Evolutionary conservation across 2,113 vertebrate genomes (phyloP).

Genomic region (Mugil cephalus): DNA sequence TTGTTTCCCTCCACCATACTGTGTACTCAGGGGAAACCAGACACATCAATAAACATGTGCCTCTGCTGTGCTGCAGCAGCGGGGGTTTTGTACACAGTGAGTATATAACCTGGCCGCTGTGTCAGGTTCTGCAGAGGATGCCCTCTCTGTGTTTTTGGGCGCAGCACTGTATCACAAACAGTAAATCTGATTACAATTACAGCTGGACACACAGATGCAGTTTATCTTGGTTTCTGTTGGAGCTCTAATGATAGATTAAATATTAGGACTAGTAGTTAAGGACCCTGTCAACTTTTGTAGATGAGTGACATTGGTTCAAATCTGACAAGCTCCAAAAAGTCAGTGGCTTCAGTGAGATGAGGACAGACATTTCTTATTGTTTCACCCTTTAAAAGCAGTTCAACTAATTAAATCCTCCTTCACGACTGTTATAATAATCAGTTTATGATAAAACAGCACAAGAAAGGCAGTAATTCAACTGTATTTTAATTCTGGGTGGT

Average conservation of each 20-base stretch:
- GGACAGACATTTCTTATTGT: background rate
- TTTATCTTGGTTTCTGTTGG: conserved; percentile 36
- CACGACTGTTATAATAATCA: no score
- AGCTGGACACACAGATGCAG: conserved; percentile 55
- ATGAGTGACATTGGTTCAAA: background rate
- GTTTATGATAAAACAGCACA: no score
- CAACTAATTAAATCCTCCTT: no score
- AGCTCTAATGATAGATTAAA: conserved; percentile 37
- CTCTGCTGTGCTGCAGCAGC: conserved; percentile 41
- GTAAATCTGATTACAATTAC: conserved; percentile 49
- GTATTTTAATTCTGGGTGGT: no score
- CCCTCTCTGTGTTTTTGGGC: conserved; percentile 39
- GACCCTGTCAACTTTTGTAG: conserved; percentile 58
- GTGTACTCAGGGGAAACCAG: conserved; percentile 52
- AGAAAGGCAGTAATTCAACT: no score
- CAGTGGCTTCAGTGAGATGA: background rate
- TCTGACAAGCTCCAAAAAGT: conserved; percentile 8
- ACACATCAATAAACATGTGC: conserved; percentile 65
- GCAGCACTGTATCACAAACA: conserved; percentile 37
- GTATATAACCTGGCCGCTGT: conserved; percentile 50
- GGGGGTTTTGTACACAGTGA: conserved; percentile 53
- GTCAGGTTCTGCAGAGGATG: conserved; percentile 35
- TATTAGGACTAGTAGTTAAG: conserved; percentile 37
- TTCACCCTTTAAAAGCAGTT: background rate
- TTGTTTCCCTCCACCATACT: conserved; percentile 43